Base-by-base conservation (phyloP, 2,888 invertebrate species). In the Tenthredo notha region DNA sequence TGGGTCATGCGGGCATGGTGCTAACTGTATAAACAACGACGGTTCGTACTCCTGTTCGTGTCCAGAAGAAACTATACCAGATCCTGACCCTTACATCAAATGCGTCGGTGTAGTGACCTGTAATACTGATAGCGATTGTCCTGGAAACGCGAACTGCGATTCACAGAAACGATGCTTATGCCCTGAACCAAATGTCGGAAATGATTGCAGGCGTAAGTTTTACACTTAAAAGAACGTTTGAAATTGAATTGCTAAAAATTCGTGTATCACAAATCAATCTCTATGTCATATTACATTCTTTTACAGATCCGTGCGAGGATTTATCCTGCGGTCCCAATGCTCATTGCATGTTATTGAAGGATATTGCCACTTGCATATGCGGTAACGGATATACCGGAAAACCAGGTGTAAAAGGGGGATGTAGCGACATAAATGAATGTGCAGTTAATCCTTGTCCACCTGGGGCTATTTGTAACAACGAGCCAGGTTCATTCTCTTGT, bases 361-460 rank as follows among this genome's bases (percentile, higher is more conserved):
- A 97, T 90, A 95, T 95, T 89, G 97, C 98, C 0, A 97, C 97
- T 90, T 98, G 98, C 92, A 95, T 97, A 58, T 98, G 98, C 91
- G 95, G 95, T 85, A 95, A 95, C 86, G 98, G 98, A 4, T 98
- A 96, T 92, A 96, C 97, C 0, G 97, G 97, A 18, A 94, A 95
- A 90, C 95, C 96, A 1, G 94, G 94, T 75, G 94, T 95, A 3
- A 93, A 94, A 84, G 95, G 95, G 85, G 97, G 97, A 18, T 98
- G 98, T 92, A 95, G 96, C 91, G 99, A 98, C 93, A 96, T 98
- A 86, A 96, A 99, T 92, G 98, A 98, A 94, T 99, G 99, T 91
- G 94, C 95, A 1, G 95, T 95, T 77, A 97, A 96, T 92, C 97
- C 98, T 6, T 99, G 99, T 92, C 97, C 97, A 50, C 90, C 94